A percentile compares a stretch with the other conserved stretches of the same genome.
Evolutionary conservation across 2,888 invertebrate genomes (phyloP).

Genomic region (Noctua janthina): DNA sequence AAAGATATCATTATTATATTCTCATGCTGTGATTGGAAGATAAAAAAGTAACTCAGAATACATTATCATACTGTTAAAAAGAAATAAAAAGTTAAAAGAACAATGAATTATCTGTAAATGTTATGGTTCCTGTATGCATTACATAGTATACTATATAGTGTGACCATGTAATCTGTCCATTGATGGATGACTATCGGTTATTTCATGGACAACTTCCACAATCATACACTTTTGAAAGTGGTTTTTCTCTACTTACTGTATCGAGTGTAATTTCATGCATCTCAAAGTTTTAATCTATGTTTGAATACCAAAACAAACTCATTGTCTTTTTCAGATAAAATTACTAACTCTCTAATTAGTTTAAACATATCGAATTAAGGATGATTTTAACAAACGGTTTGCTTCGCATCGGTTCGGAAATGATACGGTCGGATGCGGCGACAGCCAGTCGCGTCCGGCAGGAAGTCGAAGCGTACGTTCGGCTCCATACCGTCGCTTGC

Average conservation of each 20-base stretch:
- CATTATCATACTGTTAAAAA: conserved; percentile 24
- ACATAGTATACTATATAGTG: neutral
- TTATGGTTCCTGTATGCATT: conserved; percentile 22
- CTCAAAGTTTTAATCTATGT: neutral
- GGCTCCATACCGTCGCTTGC: too few species aligned
- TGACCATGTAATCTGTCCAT: conserved; percentile 12
- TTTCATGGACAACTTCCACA: neutral
- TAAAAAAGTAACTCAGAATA: conserved; percentile 24
- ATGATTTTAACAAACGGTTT: too few species aligned
- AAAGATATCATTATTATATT: conserved; percentile 17
- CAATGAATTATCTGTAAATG: conserved; percentile 30
- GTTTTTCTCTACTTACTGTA: neutral
- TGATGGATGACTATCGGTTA: conserved; percentile 19
- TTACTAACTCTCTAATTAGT: neutral
- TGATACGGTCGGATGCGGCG: too few species aligned
- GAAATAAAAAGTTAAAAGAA: conserved; percentile 1
- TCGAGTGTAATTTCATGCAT: neutral
- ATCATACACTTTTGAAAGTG: neutral
- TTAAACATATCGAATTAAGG: neutral
- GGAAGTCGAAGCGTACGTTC: too few species aligned
- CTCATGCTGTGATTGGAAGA: conserved; percentile 18
- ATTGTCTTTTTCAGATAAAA: neutral
- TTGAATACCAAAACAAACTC: neutral
- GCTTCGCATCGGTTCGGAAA: too few species aligned
- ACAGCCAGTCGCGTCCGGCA: too few species aligned